A percentile compares a stretch with the other conserved stretches of the same genome.
Conservation (phyloP, 2,888 invertebrate species). For the Rotaria macrura region DNA sequence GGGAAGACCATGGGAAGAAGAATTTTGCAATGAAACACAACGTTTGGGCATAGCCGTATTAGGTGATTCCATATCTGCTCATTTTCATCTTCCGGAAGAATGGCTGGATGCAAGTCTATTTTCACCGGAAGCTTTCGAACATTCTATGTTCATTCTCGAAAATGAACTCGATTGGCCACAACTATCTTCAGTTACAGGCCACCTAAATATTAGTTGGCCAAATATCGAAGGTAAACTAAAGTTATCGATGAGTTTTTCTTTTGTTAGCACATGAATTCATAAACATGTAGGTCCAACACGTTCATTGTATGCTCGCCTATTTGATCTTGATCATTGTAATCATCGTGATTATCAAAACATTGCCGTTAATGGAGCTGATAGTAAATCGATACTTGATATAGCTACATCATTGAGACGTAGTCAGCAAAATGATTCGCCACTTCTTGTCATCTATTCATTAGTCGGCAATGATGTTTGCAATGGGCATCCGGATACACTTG, state of each 20-base stretch:
- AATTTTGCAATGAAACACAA: slow-evolving; percentile 43
- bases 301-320: not conserved
- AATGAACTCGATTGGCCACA: slow-evolving; percentile 55
- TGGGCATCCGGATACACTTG: slow-evolving; percentile 49
- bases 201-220: not conserved
- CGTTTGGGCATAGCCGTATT: slow-evolving; percentile 45
- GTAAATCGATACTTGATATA: slow-evolving; percentile 17
- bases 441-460: slow-evolving; percentile 50
- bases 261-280: no score
- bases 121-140: slow-evolving; percentile 44
- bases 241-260: no score
- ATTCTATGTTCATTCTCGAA: slow-evolving; percentile 48
- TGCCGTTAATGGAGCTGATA: slow-evolving; percentile 50
- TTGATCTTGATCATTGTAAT: slow-evolving; percentile 15
- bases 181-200: slow-evolving; percentile 51
- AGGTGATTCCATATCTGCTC: slow-evolving; percentile 53
- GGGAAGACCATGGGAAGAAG: slow-evolving; percentile 43
- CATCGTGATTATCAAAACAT: slow-evolving; percentile 53
- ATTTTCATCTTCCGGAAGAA: slow-evolving; percentile 53
- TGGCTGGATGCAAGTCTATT: slow-evolving; percentile 42
- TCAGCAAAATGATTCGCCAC: slow-evolving; percentile 48
- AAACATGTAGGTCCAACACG: not conserved
- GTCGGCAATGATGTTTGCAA: slow-evolving; percentile 55
- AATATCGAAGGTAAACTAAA: not conserved
- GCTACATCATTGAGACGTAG: slow-evolving; percentile 42